A percentile compares a stretch with the other conserved stretches of the same genome.
Evolutionary conservation across 2,888 invertebrate species (phyloP).

Genomic region (Himalopsyche kuldschensis): DNA sequence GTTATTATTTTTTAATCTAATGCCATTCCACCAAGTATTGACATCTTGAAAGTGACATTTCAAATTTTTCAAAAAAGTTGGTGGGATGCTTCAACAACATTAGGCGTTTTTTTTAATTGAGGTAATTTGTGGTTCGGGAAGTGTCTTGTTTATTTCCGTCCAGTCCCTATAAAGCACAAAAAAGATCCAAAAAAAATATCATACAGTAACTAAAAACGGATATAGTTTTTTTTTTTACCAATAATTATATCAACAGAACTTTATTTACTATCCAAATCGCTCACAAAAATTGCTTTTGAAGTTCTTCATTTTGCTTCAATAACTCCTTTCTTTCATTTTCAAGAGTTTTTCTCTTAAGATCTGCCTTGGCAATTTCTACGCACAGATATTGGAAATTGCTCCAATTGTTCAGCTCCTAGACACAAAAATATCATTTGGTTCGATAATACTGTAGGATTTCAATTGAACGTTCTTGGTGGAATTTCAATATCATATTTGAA

Average conservation of each 20-base stretch:
- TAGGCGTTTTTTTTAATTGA: not conserved
- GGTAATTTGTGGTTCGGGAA: not conserved
- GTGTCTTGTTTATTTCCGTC: not conserved
- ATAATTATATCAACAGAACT: too few species aligned
- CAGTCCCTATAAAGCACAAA: slow-evolving; percentile 10
- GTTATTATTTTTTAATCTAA: too few species aligned
- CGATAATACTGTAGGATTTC: too few species aligned
- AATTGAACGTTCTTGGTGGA: too few species aligned
- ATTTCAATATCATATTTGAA: too few species aligned
- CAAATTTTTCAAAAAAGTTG: too few species aligned
- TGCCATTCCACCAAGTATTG: too few species aligned
- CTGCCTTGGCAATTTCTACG: slow-evolving; percentile 13
- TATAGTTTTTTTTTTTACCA: too few species aligned
- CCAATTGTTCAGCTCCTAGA: not conserved
- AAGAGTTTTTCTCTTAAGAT: slow-evolving; percentile 13
- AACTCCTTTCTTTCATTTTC: slow-evolving; percentile 9
- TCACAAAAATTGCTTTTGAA: slow-evolving; percentile 2
- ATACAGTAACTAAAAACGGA: too few species aligned
- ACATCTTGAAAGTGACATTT: too few species aligned
- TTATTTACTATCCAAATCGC: not conserved
- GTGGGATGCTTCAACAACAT: slow-evolving; percentile 20
- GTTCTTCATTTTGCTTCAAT: slow-evolving; percentile 11
- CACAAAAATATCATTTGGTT: too few species aligned
- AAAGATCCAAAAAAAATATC: not conserved
- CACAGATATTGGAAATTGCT: slow-evolving; percentile 12